A percentile compares a stretch with the other conserved stretches of the same genome.
Evolutionary conservation across 1,140 invertebrate genomes (phyloP).

Genomic region (Dysdera silvatica): DNA sequence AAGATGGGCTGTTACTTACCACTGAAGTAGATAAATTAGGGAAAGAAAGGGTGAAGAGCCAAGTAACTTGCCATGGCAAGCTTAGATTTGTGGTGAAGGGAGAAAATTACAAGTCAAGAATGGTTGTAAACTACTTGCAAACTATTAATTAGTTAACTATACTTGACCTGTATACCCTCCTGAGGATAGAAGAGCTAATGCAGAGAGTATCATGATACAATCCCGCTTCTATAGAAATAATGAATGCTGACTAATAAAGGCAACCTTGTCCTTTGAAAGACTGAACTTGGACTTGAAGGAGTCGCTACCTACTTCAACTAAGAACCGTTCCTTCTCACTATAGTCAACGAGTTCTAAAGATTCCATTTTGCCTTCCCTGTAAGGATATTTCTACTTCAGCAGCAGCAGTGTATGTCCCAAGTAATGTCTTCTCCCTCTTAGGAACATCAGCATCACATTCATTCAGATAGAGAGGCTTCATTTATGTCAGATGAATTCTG

Average conservation of each 20-base stretch:
- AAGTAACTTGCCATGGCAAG: conserved; percentile 17
- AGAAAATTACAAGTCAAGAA: conserved; percentile 9
- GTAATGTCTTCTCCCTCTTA: conserved; percentile 31
- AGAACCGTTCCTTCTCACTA: conserved; percentile 36
- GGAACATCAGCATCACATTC: conserved; percentile 28
- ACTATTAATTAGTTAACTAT: conserved; percentile 22
- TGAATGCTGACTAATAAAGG: background rate
- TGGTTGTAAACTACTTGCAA: conserved; percentile 17
- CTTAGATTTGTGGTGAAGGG: conserved; percentile 6
- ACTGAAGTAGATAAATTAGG: background rate
- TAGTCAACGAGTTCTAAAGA: conserved; percentile 39
- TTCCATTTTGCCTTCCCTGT: conserved; percentile 38
- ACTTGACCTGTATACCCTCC: conserved; percentile 16
- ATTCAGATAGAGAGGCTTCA: conserved; percentile 30
- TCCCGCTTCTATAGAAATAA: background rate
- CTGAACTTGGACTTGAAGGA: conserved; percentile 36
- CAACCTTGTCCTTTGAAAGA: background rate
- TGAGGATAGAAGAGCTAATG: conserved; percentile 19
- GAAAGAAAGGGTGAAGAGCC: conserved; percentile 12
- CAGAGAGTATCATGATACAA: conserved; percentile 24
- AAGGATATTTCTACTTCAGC: conserved; percentile 29
- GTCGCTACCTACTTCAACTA: conserved; percentile 31
- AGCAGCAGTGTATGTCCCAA: conserved; percentile 32
- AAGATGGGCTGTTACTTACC: background rate
- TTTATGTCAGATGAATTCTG: conserved; percentile 32